Evolutionary conservation across 2,888 invertebrate species (phyloP).

Genomic region (Drosophila borealis): DNA sequence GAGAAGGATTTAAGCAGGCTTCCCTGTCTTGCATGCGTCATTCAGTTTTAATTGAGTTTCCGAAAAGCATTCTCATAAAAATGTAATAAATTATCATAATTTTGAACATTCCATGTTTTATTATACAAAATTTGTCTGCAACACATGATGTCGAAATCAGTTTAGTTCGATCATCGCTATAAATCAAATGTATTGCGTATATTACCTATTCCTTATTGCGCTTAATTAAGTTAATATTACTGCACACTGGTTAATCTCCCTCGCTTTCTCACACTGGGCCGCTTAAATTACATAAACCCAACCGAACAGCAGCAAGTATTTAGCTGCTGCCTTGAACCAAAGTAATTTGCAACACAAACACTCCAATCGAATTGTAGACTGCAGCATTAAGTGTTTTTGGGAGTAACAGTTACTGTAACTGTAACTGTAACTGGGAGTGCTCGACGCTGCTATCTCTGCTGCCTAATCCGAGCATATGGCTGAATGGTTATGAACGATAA

Average conservation of each 20-base stretch:
- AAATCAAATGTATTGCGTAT: slow-evolving; percentile 2
- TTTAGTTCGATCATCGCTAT: not conserved
- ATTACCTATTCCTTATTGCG: not conserved
- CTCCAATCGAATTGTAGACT: slow-evolving; percentile 53
- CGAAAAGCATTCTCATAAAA: too few species aligned
- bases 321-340: slow-evolving; percentile 2
- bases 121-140: too few species aligned
- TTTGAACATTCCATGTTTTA: too few species aligned
- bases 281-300: not conserved
- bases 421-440: slow-evolving; percentile 47
- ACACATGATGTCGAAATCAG: too few species aligned
- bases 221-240: slow-evolving; percentile 19
- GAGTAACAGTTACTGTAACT: slow-evolving; percentile 7
- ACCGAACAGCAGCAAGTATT: not conserved
- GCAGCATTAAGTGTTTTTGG: slow-evolving; percentile 23
- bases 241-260: slow-evolving; percentile 11
- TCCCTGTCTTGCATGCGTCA: too few species aligned
- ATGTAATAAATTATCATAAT: too few species aligned
- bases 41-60: too few species aligned
- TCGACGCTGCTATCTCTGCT: slow-evolving; percentile 38
- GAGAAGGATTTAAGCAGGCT: too few species aligned
- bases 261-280: not conserved
- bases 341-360: slow-evolving; percentile 41
- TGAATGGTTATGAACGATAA: slow-evolving; percentile 63
- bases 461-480: slow-evolving; percentile 76